phyloP scores from a whole-genome alignment of 2,797 vertebrate genomes.

The Ctenopoma kingsleyae region DNA sequence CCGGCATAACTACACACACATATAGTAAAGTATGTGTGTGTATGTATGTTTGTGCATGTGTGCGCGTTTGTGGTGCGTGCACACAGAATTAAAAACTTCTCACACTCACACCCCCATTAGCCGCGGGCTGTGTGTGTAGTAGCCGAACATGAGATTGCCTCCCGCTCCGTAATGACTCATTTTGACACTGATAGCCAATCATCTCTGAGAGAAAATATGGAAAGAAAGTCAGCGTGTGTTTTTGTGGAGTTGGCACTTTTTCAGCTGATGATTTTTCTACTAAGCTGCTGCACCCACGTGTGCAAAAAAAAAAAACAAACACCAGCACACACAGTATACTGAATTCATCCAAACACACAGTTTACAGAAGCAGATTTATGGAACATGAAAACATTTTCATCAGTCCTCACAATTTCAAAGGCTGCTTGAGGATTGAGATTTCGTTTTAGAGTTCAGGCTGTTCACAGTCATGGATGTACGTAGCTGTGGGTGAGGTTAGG shows the following conservation, averaged over 20 bases:
- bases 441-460: background rate
- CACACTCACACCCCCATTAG: conserved; percentile 1
- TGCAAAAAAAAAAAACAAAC: background rate
- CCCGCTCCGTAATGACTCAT: conserved; percentile 56
- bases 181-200: conserved; percentile 60
- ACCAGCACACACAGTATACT: background rate
- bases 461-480: no score
- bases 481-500: no score
- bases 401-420: no score
- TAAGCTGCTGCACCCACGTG: conserved; percentile 26
- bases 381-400: background rate
- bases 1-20: background rate
- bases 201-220: conserved; percentile 54
- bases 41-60: no score
- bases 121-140: conserved; percentile 32
- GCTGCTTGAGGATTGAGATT: no score
- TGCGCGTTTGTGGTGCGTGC: background rate
- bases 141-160: conserved; percentile 56
- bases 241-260: conserved; percentile 67
- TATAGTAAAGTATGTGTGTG: no score
- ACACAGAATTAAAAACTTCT: conserved; percentile 3
- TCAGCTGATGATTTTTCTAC: conserved; percentile 37
- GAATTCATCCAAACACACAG: background rate
- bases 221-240: conserved; percentile 55
- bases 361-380: conserved; percentile 27